phyloP scores from a whole-genome alignment of 2,888 invertebrate genomes.

The Leptinotarsa tumamoca region DNA sequence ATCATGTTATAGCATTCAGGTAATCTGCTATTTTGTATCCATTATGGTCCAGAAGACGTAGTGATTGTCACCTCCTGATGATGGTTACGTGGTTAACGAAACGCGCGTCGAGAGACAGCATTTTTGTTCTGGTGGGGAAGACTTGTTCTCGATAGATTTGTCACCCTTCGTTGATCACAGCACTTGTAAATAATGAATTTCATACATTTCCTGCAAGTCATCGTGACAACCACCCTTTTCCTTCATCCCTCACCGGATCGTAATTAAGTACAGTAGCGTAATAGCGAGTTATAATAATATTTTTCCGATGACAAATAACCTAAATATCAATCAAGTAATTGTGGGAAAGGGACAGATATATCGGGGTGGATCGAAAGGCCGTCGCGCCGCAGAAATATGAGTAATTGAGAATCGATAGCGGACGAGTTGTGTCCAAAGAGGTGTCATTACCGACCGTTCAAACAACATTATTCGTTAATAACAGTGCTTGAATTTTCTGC shows the following conservation, averaged over 20 bases:
- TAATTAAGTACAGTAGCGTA: slow-evolving; percentile 15
- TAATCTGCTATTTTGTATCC: too few relatives aligned
- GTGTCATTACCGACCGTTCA: slow-evolving; percentile 60
- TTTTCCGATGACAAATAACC: slow-evolving; percentile 56
- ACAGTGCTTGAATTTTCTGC: slow-evolving; percentile 35
- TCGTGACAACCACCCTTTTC: neutral
- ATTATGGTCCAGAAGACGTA: too few relatives aligned
- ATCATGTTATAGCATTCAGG: too few relatives aligned
- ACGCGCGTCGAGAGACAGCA: too few relatives aligned
- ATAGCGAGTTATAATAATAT: slow-evolving; percentile 40
- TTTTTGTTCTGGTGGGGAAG: too few relatives aligned
- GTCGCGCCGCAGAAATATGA: slow-evolving; percentile 60
- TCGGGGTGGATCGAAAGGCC: slow-evolving; percentile 52
- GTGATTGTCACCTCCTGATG: too few relatives aligned
- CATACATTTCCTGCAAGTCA: slow-evolving; percentile 4
- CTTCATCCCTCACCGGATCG: neutral
- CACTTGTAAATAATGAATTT: slow-evolving; percentile 3
- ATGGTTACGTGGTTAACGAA: too few relatives aligned
- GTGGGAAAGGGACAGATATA: slow-evolving; percentile 44
- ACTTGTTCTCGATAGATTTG: neutral
- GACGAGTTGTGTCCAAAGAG: slow-evolving; percentile 58
- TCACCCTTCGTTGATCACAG: neutral
- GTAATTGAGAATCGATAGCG: slow-evolving; percentile 65
- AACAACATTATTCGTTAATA: slow-evolving; percentile 56
- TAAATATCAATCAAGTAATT: slow-evolving; percentile 56